Conservation (phyloP, 2,113 vertebrate species). For the Colossoma macropomum region DNA sequence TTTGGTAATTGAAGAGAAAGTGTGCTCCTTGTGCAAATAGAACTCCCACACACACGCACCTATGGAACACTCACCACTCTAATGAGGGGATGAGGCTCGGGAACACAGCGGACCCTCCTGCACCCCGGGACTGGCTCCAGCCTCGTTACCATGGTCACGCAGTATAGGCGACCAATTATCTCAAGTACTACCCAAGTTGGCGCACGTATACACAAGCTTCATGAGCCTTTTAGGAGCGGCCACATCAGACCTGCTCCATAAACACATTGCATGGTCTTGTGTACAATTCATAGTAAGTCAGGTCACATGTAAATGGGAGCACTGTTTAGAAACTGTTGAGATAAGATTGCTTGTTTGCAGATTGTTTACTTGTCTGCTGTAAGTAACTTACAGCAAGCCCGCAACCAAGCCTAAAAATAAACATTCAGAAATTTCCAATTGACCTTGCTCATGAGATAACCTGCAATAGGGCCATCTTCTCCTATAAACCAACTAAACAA, state of each 20-base stretch:
- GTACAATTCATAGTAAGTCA: not conserved
- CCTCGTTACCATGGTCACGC: slow-evolving; percentile 33
- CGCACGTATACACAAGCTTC: not conserved
- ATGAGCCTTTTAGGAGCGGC: not conserved
- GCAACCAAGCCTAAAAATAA: not conserved
- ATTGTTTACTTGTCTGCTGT: not conserved
- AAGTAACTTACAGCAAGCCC: not conserved
- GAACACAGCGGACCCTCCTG: slow-evolving; percentile 9
- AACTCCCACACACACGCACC: slow-evolving; percentile 49
- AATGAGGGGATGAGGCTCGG: slow-evolving; percentile 35
- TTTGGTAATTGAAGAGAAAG: slow-evolving; percentile 66
- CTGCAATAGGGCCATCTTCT: not conserved
- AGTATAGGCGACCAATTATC: slow-evolving; percentile 40
- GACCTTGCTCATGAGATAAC: not conserved
- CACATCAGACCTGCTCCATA: not conserved
- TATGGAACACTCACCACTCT: slow-evolving; percentile 27
- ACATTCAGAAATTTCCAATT: not conserved
- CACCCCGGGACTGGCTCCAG: slow-evolving; percentile 14
- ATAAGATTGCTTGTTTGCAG: not conserved
- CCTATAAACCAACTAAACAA: not conserved
- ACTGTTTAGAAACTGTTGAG: not conserved
- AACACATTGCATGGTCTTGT: not conserved
- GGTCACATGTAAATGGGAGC: not conserved
- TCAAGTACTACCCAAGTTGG: slow-evolving; percentile 3
- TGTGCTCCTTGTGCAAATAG: slow-evolving; percentile 46